Base-by-base conservation (phyloP, 2,797 vertebrate species). In the Sebastes baramenuke region DNA sequence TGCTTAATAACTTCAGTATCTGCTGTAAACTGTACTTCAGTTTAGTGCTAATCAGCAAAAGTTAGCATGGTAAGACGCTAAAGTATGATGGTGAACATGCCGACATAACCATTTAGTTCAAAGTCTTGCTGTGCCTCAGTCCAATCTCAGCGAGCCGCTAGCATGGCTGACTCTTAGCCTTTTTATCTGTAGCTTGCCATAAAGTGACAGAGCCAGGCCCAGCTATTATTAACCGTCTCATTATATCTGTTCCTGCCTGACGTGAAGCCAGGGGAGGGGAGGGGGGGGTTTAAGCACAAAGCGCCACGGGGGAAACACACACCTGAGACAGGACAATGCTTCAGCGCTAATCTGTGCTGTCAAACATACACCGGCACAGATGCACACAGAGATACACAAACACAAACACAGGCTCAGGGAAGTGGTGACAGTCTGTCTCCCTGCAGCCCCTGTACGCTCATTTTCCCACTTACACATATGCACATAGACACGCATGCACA, bases 251-350 rank as follows among this genome's bases (percentile, higher is more conserved):
- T 74, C 73, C 79, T 75, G 73, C 82, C 81, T 77, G 77, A 81
- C 24, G 36, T 75, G 75, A 42, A 68, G 75, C 77, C 58, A 2
- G 29, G 18, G 66, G 61, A 42, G 38, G 0, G 14, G 2, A 6
- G 10, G 9, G 5, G 61, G 67, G 56, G 77, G 78, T 49, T 77
- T 79, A 65, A 82, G 75, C 86, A 84, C 72, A 85, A 49, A 86
- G 46, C n/a, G 12, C 79, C 87, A 66, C 69, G 12, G 80, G 88
- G 84, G 79, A 82, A 58, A 58, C 64, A 66, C 78, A 86, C 90
- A 88, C 83, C 92, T 87, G 81, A 87, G 87, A 86, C 85, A 68
- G 38, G 7, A 69, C 82, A 70, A 79, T 70, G 67, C 81, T 74
- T 65, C 74, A 65, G 8, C 13, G 11, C 72, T 90, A 83, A 92